Evolutionary conservation across 2,113 vertebrate species (phyloP).

Genomic region (Ifrita kowaldi): DNA sequence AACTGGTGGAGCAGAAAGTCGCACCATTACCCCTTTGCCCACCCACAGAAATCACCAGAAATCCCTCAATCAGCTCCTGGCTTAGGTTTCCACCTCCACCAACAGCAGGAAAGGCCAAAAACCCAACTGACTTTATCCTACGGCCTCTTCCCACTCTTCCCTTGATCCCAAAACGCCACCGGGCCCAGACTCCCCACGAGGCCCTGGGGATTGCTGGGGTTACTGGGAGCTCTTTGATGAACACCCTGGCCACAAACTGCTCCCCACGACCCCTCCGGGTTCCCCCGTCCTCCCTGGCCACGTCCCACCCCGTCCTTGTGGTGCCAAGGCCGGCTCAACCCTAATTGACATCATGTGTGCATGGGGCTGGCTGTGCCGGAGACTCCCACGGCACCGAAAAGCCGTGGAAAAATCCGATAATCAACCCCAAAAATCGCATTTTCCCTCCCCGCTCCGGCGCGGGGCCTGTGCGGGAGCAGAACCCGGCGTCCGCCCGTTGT

Average conservation of each 20-base stretch:
- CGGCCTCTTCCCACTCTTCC: neutral
- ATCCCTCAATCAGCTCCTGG: rapidly evolving
- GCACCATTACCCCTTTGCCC: neutral
- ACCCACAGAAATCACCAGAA: neutral
- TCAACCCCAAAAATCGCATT: neutral
- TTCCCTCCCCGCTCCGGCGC: neutral
- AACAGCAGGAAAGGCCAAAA: neutral
- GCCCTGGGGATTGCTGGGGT: rapidly evolving
- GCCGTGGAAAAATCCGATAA: neutral
- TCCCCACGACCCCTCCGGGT: neutral
- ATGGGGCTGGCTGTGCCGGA: rapidly evolving
- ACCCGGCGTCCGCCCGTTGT: neutral
- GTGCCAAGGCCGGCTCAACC: neutral
- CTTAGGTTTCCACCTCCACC: neutral
- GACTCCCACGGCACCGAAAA: neutral
- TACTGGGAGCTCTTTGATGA: neutral
- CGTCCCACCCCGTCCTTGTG: rapidly evolving
- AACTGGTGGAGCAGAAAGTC: neutral
- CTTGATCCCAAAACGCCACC: rapidly evolving
- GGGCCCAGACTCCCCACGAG: rapidly evolving
- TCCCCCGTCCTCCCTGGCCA: neutral
- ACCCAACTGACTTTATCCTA: neutral
- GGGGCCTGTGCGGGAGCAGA: neutral
- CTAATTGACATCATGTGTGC: slow-evolving; percentile 16
- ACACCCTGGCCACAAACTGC: neutral